These are phyloP conservation scores for Phaethornis superciliosus DNA, from an alignment of 2,113 vertebrate genomes.

Conservation along the genomic window DNA sequence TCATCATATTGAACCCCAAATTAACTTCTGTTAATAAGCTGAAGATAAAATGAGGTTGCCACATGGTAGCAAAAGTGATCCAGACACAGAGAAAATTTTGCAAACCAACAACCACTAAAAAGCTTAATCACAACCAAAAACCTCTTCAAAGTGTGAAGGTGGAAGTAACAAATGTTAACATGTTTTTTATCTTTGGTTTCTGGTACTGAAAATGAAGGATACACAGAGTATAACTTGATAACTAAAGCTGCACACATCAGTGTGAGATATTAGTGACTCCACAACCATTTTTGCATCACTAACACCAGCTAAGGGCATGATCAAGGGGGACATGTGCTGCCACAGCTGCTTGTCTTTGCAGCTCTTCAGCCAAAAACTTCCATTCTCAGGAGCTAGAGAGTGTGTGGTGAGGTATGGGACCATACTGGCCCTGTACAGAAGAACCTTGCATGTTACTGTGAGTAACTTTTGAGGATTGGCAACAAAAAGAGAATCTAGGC, in stretches of 20 bases:
- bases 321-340: not conserved
- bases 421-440: not conserved
- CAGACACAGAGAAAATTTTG: not conserved
- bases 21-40: not conserved
- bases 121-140: not conserved
- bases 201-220: not conserved
- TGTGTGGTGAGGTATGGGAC: not conserved
- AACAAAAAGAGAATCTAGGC: not conserved
- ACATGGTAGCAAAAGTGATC: not conserved
- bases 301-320: constrained; percentile 41
- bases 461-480: not conserved
- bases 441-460: constrained; percentile 10
- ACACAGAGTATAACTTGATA: not conserved
- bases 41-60: not conserved
- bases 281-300: constrained; percentile 39
- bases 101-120: not conserved
- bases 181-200: not conserved
- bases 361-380: constrained; percentile 39
- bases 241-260: not conserved
- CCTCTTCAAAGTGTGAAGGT: not conserved
- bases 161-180: not conserved
- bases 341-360: constrained; percentile 38
- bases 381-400: constrained; percentile 49
- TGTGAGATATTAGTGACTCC: not conserved
- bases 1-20: not conserved